Evolutionary conservation across 2,888 invertebrate species (phyloP), one percentile per base, ranked within the genome.

Genomic region (Leptinotarsa peninsularis): DNA sequence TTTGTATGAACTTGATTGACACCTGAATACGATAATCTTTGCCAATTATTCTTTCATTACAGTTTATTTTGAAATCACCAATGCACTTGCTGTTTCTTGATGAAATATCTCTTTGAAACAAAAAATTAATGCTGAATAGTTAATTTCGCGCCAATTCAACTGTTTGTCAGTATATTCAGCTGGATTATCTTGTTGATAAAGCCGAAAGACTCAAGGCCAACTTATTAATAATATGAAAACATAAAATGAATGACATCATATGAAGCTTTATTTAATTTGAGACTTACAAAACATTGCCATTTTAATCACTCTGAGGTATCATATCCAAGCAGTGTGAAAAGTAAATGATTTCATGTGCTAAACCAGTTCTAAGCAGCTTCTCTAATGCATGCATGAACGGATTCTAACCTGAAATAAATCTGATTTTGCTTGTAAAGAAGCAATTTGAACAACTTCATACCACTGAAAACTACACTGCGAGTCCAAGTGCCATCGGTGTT

Each of bases 171-270:
- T 27, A 33, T 63, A 63, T 63, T 63, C 60, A 27, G 27, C 60
- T 15, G 15, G n/a, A 33, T 63, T 27, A n/a, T 27, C 14, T 63
- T 27, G 27, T n/a, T 23, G 23, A 63, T 63, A 63, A 63, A 15
- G 15, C 15, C 17, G 15, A 14, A 27, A 27, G 33, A 63, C 15
- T 23, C 60, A 63, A 63, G 60, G 60, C 27, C 23, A 63, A 23
- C 60, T 63, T 33, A 33, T 63, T 58, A 58, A 21, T 21, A 58
- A 21, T 58, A 58, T 10, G 21, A 58, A 58, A 63, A 33, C 27
- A 33, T 63, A 33, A 63, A 63, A 7, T 27, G 21, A 17, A 63
- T 63, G 60, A 63, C 60, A 27, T 63, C 60, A 63, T 63, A 27
- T 27, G 33, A 33, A 43, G 43, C 43, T 43, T 43, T 43, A 43